Evolutionary conservation across 2,888 invertebrate species (phyloP).

Genomic region (Apotomis capreana): DNA sequence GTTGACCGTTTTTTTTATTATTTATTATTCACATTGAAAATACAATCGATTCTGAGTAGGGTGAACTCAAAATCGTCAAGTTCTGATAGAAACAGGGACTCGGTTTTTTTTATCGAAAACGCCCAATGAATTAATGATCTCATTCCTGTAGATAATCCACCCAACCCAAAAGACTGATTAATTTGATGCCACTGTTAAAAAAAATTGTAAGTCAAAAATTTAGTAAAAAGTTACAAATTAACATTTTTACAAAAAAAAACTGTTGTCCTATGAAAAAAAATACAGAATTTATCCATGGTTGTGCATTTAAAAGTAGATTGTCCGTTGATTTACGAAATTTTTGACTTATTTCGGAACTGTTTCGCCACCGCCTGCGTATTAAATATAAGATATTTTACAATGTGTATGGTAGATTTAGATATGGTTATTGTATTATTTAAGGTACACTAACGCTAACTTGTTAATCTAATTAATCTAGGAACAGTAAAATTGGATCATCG

Average conservation of each 20-base stretch:
- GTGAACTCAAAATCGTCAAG: too few relatives aligned
- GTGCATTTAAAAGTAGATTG: constrained; percentile 34
- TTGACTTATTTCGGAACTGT: constrained; percentile 33
- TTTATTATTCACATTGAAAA: too few relatives aligned
- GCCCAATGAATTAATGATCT: constrained; percentile 41
- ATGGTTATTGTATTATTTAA: constrained; percentile 33
- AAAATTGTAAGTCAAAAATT: constrained; percentile 42
- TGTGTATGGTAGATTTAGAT: constrained; percentile 31
- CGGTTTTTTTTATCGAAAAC: too few relatives aligned
- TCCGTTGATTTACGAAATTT: constrained; percentile 38
- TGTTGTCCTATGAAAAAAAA: constrained; percentile 38
- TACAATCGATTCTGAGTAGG: too few relatives aligned
- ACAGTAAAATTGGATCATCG: constrained; percentile 7
- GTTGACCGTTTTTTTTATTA: too few relatives aligned
- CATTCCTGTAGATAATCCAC: constrained; percentile 42
- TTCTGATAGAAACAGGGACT: too few relatives aligned
- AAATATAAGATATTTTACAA: constrained; percentile 28
- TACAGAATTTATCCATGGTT: constrained; percentile 41
- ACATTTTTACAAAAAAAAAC: constrained; percentile 26
- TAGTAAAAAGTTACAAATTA: constrained; percentile 36
- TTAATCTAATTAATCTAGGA: constrained; percentile 18
- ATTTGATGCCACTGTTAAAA: constrained; percentile 44
- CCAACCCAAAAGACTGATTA: constrained; percentile 52
- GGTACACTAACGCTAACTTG: constrained; percentile 27
- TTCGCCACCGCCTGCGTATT: constrained; percentile 27